Percentiles rank a stretch among this genome's conserved stretches.
Evolutionary conservation across 2,888 invertebrate genomes (phyloP).

Genomic region (Drosophila tripunctata): DNA sequence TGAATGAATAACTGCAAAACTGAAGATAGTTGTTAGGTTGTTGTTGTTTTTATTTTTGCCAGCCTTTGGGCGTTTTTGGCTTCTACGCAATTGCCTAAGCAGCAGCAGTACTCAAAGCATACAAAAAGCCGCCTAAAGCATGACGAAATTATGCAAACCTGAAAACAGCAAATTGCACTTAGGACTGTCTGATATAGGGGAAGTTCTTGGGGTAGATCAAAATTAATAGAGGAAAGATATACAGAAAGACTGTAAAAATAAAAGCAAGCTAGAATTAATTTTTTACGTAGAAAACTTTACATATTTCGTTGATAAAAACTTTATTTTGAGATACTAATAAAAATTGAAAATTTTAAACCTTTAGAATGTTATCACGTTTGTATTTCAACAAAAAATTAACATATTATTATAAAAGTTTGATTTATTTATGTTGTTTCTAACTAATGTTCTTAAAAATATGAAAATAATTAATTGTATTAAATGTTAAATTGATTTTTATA

Average conservation of each 20-base stretch:
- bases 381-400: no score
- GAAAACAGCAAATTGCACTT: slow-evolving; percentile 50
- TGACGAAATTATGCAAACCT: slow-evolving; percentile 20
- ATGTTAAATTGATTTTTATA: no score
- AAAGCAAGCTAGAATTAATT: not conserved
- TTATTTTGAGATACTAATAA: no score
- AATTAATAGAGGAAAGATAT: not conserved
- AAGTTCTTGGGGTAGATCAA: not conserved
- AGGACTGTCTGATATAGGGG: slow-evolving; percentile 2
- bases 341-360: no score
- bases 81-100: slow-evolving; percentile 30
- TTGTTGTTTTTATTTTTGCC: slow-evolving; percentile 3
- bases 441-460: no score
- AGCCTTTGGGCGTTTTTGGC: slow-evolving; percentile 44
- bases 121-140: slow-evolving; percentile 20
- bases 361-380: no score
- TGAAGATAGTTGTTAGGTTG: slow-evolving; percentile 31
- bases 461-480: no score
- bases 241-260: not conserved
- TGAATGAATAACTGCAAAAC: slow-evolving; percentile 14
- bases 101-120: slow-evolving; percentile 11
- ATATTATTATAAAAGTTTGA: no score
- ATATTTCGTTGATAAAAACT: no score
- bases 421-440: no score
- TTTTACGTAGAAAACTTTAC: no score